A percentile compares a stretch with the other conserved stretches of the same genome.
Evolutionary conservation across 2,113 vertebrate species (phyloP).

Genomic region (Equus quagga): DNA sequence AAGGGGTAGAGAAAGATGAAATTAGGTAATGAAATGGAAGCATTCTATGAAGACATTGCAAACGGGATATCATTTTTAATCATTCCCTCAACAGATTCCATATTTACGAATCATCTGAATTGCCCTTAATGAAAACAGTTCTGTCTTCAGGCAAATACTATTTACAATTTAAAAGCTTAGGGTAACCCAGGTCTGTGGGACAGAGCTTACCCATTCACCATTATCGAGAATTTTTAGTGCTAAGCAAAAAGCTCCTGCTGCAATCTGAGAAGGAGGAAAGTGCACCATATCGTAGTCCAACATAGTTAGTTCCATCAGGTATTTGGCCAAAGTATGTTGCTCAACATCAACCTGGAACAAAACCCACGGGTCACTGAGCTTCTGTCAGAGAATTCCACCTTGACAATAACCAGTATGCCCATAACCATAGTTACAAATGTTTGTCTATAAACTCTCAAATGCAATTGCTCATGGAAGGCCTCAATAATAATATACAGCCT

Average conservation of each 20-base stretch:
- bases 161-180: neutral
- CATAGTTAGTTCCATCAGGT: constrained; percentile 93
- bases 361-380: neutral
- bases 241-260: constrained; percentile 91
- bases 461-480: neutral
- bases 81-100: neutral
- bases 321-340: constrained; percentile 91
- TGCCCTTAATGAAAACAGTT: neutral
- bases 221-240: constrained; percentile 89
- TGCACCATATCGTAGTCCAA: constrained; percentile 93
- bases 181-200: neutral
- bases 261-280: constrained; percentile 90
- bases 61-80: neutral
- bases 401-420: neutral
- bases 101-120: neutral
- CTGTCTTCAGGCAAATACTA: neutral
- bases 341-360: constrained; percentile 88
- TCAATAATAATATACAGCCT: neutral
- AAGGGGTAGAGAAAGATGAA: neutral
- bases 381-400: neutral
- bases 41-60: neutral
- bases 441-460: constrained; percentile 30
- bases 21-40: neutral
- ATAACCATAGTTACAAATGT: neutral
- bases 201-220: constrained; percentile 90